Evolutionary conservation across 2,888 invertebrate genomes (phyloP).

Genomic region (Alviniconcha strummeri): DNA sequence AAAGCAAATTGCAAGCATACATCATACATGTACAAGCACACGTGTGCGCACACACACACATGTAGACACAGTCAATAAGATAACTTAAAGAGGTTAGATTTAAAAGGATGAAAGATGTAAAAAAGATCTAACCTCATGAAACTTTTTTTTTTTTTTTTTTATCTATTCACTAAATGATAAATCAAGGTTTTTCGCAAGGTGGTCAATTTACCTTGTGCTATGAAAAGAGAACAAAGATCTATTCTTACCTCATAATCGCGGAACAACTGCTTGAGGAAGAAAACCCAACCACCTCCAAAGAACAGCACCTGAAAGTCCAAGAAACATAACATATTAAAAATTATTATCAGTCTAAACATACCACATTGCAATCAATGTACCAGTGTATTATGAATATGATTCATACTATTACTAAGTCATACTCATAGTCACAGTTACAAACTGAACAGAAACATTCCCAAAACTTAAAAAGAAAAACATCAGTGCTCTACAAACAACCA

Average conservation of each 20-base stretch:
- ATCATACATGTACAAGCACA: too few species aligned
- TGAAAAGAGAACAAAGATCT: too few species aligned
- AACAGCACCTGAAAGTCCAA: slow-evolving; percentile 84
- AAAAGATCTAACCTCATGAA: too few species aligned
- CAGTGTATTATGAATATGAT: neutral
- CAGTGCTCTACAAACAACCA: too few species aligned
- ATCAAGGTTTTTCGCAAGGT: too few species aligned
- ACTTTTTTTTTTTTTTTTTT: too few species aligned
- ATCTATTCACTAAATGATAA: too few species aligned
- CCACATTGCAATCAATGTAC: neutral
- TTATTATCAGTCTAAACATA: neutral
- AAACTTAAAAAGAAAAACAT: neutral
- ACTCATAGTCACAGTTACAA: neutral
- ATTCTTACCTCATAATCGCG: slow-evolving; percentile 88
- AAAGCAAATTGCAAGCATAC: too few species aligned
- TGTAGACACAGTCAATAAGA: too few species aligned
- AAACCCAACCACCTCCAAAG: slow-evolving; percentile 97
- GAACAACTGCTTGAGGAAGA: slow-evolving; percentile 97
- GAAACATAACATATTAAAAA: slow-evolving; percentile 2
- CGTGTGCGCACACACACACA: neutral
- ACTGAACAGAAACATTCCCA: neutral
- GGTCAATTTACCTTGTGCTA: too few species aligned
- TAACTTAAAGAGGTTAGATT: too few species aligned
- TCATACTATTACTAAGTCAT: neutral
- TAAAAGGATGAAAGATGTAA: too few species aligned